Evolutionary conservation across 2,888 invertebrate species (phyloP).

Genomic region (Julus scandinavius): DNA sequence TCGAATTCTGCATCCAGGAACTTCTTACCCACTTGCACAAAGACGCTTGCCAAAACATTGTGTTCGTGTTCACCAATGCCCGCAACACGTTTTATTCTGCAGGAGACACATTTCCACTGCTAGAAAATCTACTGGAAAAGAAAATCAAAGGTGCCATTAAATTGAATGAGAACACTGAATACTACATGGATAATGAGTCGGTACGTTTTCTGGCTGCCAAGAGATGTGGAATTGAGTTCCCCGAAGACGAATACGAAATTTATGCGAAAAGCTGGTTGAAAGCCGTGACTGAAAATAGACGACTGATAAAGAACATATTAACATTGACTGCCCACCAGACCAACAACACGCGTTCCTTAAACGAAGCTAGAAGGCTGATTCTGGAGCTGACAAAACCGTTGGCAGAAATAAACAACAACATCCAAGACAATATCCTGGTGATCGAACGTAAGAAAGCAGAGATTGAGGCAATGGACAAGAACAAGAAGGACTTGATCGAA

Average conservation of each 20-base stretch:
- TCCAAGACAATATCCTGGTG: conserved; percentile 11
- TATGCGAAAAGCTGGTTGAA: conserved; percentile 57
- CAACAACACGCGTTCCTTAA: conserved; percentile 20
- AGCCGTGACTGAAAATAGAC: conserved; percentile 55
- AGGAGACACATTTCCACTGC: conserved; percentile 53
- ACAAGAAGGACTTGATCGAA: neutral
- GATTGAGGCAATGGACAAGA: conserved; percentile 36
- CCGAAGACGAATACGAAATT: conserved; percentile 7
- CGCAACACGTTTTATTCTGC: conserved; percentile 56
- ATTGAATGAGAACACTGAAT: conserved; percentile 56
- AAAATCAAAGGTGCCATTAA: neutral
- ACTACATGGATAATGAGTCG: conserved; percentile 60
- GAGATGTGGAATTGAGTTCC: conserved; percentile 50
- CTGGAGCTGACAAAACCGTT: conserved; percentile 48
- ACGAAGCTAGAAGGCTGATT: conserved; percentile 46
- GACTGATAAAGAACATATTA: conserved; percentile 55
- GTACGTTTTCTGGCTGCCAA: conserved; percentile 59
- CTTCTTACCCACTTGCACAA: conserved; percentile 60
- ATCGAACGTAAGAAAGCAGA: neutral
- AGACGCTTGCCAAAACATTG: conserved; percentile 60
- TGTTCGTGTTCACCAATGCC: conserved; percentile 61
- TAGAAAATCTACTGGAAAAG: conserved; percentile 33
- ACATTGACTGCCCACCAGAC: neutral
- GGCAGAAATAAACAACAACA: conserved; percentile 48
- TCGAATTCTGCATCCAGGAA: conserved; percentile 61